phyloP scores from a whole-genome alignment of 2,888 invertebrate species.

The Hirtodrosophila trivittata region DNA sequence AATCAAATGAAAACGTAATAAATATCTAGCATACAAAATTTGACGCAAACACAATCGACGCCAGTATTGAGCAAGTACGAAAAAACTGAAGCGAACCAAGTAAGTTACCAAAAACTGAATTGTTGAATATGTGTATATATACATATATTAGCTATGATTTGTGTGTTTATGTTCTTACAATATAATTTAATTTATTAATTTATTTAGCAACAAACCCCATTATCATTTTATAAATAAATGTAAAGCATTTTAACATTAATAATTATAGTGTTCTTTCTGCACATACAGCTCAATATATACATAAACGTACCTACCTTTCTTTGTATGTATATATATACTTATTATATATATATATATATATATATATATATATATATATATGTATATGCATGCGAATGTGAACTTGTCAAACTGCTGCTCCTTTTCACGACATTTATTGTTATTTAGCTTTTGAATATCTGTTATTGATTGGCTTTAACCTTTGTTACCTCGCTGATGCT shows the following conservation, averaged over 20 bases:
- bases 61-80: slow-evolving; percentile 25
- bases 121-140: neutral
- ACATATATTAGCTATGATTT: too few species aligned
- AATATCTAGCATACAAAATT: slow-evolving; percentile 26
- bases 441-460: slow-evolving; percentile 12
- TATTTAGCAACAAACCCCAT: slow-evolving; percentile 38
- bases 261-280: slow-evolving; percentile 10
- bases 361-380: slow-evolving; percentile 7
- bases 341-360: slow-evolving; percentile 4
- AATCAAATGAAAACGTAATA: slow-evolving; percentile 50
- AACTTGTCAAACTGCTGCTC: slow-evolving; percentile 20
- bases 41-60: slow-evolving; percentile 12
- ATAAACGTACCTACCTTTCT: neutral
- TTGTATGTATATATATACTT: too few species aligned
- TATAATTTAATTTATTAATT: slow-evolving; percentile 8
- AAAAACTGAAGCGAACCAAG: slow-evolving; percentile 19
- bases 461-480: slow-evolving; percentile 63
- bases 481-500: slow-evolving; percentile 17
- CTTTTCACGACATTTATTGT: slow-evolving; percentile 29
- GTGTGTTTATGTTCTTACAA: slow-evolving; percentile 1
- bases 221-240: slow-evolving; percentile 39
- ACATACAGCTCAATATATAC: slow-evolving; percentile 7
- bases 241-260: slow-evolving; percentile 23
- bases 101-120: slow-evolving; percentile 36
- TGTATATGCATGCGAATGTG: slow-evolving; percentile 41